Base-by-base conservation (phyloP, 2,797 vertebrate species). In the Sebastes oblongus region DNA sequence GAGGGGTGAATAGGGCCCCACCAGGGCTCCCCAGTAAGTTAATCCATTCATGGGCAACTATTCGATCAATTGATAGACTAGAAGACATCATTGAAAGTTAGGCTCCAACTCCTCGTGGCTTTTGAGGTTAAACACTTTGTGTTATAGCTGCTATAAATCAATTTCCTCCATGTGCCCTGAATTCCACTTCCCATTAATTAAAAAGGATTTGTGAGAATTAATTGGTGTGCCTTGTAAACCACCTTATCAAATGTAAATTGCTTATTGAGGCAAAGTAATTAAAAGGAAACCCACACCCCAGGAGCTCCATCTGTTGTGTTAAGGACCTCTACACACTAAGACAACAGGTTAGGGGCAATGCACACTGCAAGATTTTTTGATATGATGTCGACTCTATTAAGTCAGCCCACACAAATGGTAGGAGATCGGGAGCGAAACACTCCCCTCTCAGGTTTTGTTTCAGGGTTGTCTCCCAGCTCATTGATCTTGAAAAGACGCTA, bases 181-280 rank as follows among this genome's bases (percentile, higher is more conserved):
- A 86, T 87, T 88, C 75, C 68, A 56, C 82, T 84, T 68, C 70
- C 68, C 70, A 87, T 87, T 86, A 88, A 89, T 90, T 91, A 84
- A 88, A 92, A 85, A 66, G 78, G 85, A 90, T 92, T 91, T 88
- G 81, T 82, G 68, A 67, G 84, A 89, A 90, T 88, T 84, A 90
- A 88, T 88, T 86, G 83, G 62, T 70, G 79, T 72, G 75, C 71
- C 73, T 91, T 91, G 84, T 88, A 87, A 89, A 86, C 76, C 77
- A 73, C 83, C 87, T 82, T 81, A 90, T 89, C 89, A 86, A 88
- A 88, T 88, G 81, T 79, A 90, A 90, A 91, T 89, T 86, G 79
- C 86, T 91, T 92, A 92, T 88, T 89, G 84, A 87, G 77, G 84
- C 81, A 85, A 88, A 88, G 84, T 90, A 92, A 91, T 93, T 91